A percentile compares a stretch with the other conserved stretches of the same genome.
Evolutionary conservation across 2,888 invertebrate genomes (phyloP).

Genomic region (Caenorhabditis panamensis): DNA sequence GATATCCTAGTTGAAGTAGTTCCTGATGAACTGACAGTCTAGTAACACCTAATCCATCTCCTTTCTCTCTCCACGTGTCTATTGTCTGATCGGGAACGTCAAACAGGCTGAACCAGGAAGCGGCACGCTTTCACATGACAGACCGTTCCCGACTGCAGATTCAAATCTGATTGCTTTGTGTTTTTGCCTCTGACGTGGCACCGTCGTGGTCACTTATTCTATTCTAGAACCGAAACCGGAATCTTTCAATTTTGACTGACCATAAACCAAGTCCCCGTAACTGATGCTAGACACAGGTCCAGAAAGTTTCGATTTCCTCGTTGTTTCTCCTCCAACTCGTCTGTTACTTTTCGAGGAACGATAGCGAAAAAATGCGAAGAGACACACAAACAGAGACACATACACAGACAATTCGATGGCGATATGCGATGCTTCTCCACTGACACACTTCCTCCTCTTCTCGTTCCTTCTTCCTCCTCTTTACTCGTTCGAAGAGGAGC

Average conservation of each 20-base stretch:
- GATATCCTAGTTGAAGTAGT: too few relatives aligned
- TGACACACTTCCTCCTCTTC: slow-evolving; percentile 4
- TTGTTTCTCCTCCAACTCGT: too few relatives aligned
- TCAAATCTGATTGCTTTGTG: slow-evolving; percentile 25
- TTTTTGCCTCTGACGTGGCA: slow-evolving; percentile 3
- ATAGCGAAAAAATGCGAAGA: not conserved
- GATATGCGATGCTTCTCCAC: slow-evolving; percentile 6
- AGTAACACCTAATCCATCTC: not conserved
- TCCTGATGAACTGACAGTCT: too few relatives aligned
- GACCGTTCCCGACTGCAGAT: slow-evolving; percentile 14
- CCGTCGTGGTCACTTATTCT: not conserved
- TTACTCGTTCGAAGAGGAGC: not conserved
- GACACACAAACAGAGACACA: not conserved
- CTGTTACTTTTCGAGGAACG: not conserved
- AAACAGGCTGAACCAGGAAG: not conserved
- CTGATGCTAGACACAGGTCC: too few relatives aligned
- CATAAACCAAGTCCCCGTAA: not conserved
- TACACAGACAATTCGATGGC: not conserved
- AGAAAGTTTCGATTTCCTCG: too few relatives aligned
- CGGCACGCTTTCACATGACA: not conserved
- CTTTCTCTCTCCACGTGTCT: slow-evolving; percentile 8
- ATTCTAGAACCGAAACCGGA: not conserved
- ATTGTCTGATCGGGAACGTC: not conserved
- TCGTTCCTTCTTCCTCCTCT: not conserved
- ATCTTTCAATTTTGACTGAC: not conserved